Conservation (phyloP, 2,888 invertebrate species). For the Falcaria lacertinaria region DNA sequence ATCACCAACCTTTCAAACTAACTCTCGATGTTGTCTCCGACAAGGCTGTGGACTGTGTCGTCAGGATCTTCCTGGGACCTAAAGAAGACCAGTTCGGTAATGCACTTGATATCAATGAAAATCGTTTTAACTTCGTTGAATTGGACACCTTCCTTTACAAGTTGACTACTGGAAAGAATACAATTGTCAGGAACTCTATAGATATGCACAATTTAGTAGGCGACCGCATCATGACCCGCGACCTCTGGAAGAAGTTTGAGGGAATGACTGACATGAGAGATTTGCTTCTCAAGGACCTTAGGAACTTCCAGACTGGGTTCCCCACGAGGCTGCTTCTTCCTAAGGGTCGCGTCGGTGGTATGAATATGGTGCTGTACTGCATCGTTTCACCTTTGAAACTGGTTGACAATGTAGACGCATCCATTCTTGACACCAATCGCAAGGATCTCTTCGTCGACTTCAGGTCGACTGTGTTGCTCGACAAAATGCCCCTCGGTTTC, state of each 20-base stretch:
- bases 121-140: slow-evolving; percentile 82
- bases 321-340: slow-evolving; percentile 86
- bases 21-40: slow-evolving; percentile 78
- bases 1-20: slow-evolving; percentile 82
- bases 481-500: slow-evolving; percentile 84
- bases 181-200: slow-evolving; percentile 80
- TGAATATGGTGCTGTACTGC: slow-evolving; percentile 82
- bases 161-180: slow-evolving; percentile 82
- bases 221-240: slow-evolving; percentile 83
- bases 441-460: slow-evolving; percentile 62
- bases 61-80: slow-evolving; percentile 85
- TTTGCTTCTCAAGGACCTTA: slow-evolving; percentile 50
- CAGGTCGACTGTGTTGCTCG: slow-evolving; percentile 69
- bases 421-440: slow-evolving; percentile 61
- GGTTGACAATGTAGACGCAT: slow-evolving; percentile 57
- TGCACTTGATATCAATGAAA: slow-evolving; percentile 76
- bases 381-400: slow-evolving; percentile 78
- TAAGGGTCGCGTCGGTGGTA: slow-evolving; percentile 83
- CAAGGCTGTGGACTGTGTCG: slow-evolving; percentile 78
- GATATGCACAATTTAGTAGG: slow-evolving; percentile 83
- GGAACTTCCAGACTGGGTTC: slow-evolving; percentile 81
- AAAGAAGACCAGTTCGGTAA: slow-evolving; percentile 81
- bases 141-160: slow-evolving; percentile 81
- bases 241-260: slow-evolving; percentile 82
- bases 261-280: slow-evolving; percentile 66